Evolutionary conservation across 2,113 vertebrate genomes (phyloP), one percentile per base, ranked within the genome.

Genomic region (Hyperopisus bebe): DNA sequence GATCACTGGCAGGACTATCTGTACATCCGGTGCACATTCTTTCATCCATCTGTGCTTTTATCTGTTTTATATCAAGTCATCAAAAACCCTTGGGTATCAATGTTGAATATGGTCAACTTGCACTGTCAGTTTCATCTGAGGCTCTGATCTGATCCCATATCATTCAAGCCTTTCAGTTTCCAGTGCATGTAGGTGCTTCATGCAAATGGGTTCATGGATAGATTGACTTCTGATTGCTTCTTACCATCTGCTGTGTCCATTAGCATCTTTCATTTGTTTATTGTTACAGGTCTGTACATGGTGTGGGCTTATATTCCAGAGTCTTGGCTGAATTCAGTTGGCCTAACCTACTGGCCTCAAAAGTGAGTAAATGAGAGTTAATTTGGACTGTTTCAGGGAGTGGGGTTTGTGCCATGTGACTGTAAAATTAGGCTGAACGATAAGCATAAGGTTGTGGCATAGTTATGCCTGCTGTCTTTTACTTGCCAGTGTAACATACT

Each of bases 261-360:
- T 84, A 44, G 17, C 2, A 24, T 84, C 19, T 84, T 84, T 84
- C 19, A 90, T 74, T 53, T 19, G 1, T 15, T 86, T 5, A 53
- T 89, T 51, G 50, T 89, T 24, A 53, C 91, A 99, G 98, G 97
- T 89, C 90, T 99, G 3, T 99, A 98, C 90, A 96, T 98, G 4
- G 93, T 98, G n/a, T 99, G 98, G 98, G 98, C 98, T 1, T 98
- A 95, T 6, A 5, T 97, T 94, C 98, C 98, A 1, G 98, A 98
- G 82, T 94, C 96, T 46, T 99, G 98, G 98, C 96, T 99, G 2
- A 96, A 98, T 91, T 97, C 96, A 3, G 31, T 98, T 90, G 98
- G 98, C 82, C 95, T 99, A 87, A 97, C 98, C 1, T 99, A 99
- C 90, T 99, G 98, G 98, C 98, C 98, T 93, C 98, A 99, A 93